phyloP scores from a whole-genome alignment of 1,140 invertebrate genomes.

The Bombus impatiens region DNA sequence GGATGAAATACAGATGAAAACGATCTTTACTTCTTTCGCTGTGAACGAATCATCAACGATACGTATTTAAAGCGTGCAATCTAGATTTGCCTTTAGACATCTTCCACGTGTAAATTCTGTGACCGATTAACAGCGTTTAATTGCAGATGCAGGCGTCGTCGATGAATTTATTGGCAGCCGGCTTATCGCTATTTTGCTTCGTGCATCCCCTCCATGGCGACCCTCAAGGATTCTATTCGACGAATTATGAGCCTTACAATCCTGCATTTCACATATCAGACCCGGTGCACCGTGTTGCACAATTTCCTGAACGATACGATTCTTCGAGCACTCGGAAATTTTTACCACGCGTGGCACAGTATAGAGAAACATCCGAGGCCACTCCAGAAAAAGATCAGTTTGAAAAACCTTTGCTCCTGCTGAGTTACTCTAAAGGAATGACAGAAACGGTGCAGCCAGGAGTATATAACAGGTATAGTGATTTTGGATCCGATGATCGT shows the following conservation, averaged over 20 bases:
- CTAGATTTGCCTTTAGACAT: not conserved
- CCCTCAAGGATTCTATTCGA: not conserved
- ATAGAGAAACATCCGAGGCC: not conserved
- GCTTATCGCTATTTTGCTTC: constrained; percentile 44
- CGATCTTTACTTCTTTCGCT: not conserved
- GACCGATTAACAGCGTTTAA: constrained; percentile 8
- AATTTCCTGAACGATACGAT: not conserved
- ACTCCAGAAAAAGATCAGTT: not conserved
- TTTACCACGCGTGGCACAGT: not conserved
- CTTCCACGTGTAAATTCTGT: not conserved
- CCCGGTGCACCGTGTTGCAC: not conserved
- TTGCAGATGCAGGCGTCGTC: constrained; percentile 58
- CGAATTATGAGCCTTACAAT: not conserved
- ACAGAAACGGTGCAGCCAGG: not conserved
- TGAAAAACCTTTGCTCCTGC: not conserved
- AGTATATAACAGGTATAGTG: not conserved
- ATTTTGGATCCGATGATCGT: not conserved
- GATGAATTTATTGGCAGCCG: not conserved
- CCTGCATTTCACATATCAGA: not conserved
- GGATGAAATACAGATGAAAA: not conserved
- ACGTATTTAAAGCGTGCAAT: not conserved
- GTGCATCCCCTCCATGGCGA: constrained; percentile 29
- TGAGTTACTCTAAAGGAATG: not conserved
- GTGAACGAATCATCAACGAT: not conserved
- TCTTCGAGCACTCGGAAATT: not conserved